Conservation (phyloP, 1,140 invertebrate species). For the Drosophila micromelanica region DNA sequence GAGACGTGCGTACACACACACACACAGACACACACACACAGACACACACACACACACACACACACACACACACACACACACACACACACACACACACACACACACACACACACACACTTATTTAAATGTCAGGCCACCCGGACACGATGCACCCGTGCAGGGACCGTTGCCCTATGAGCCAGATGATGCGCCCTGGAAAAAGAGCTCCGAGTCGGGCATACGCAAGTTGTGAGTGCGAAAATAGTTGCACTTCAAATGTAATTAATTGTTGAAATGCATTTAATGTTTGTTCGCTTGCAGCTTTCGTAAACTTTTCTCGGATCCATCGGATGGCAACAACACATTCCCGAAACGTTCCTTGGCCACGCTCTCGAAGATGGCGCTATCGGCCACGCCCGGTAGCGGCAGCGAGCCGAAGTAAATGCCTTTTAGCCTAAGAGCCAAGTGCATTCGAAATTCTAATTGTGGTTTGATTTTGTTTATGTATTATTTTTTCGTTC, state of each 20-base stretch:
- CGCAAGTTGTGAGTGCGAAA: conserved; percentile 94
- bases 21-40: not conserved
- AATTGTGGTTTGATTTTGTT: conserved; percentile 20
- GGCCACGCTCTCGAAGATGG: conserved; percentile 90
- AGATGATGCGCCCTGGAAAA: conserved; percentile 96
- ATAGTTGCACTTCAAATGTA: not conserved
- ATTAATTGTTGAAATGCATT: not conserved
- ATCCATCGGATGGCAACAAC: conserved; percentile 87
- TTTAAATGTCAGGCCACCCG: conserved; percentile 67
- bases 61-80: conserved; percentile 1
- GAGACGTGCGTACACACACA: conserved; percentile 58
- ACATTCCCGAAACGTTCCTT: conserved; percentile 89
- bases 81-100: not conserved
- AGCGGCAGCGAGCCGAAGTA: conserved; percentile 70
- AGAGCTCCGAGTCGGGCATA: conserved; percentile 92
- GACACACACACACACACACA: not conserved
- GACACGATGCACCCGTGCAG: conserved; percentile 94
- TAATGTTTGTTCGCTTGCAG: conserved; percentile 78
- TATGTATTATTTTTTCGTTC: conserved; percentile 40
- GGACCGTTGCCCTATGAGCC: conserved; percentile 98
- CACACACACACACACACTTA: not conserved
- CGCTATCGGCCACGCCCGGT: conserved; percentile 85
- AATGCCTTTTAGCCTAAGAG: conserved; percentile 58
- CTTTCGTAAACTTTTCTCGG: conserved; percentile 90
- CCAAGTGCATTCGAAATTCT: conserved; percentile 49